Base-by-base conservation (phyloP, 1,140 invertebrate genomes). In the Drosophila truncata region DNA sequence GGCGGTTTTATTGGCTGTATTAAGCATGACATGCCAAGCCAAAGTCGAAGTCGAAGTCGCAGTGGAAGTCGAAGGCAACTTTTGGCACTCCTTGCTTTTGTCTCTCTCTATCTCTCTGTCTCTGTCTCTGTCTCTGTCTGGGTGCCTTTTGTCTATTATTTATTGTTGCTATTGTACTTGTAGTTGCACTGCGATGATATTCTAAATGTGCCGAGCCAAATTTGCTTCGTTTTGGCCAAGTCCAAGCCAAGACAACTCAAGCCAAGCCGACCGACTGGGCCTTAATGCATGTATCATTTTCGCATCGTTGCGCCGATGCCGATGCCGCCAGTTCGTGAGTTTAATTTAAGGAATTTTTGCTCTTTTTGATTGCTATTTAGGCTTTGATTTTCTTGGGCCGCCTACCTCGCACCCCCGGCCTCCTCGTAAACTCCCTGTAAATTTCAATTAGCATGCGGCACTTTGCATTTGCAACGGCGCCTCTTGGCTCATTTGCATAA, bases 371-470 rank as follows among this genome's bases (percentile, higher is more conserved):
- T 88, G 84, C 84, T 88, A 88, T 88, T 88, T 88, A 88, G 74
- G 77, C 80, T 87, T 87, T 87, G 78, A 79, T 79, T 78, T 79
- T 61, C 42, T 50, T 57, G 37, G 44, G 27, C 62, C 23, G 16
- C 25, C 42, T 25, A 44, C 35, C n/a, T 14, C 70, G 14, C 47
- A 14, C 8, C 35, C 18, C 23, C 16, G 2, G 1, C 39, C 54
- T 55, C 25, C 25, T 27, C n/a, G 47, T 57, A 52, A 41, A 27
- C 35, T 44, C 35, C 44, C 47, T 78, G 65, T 62, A 80, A 84
- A 84, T 88, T 88, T 90, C 85, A 88, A 88, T 88, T 90, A 90
- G 86, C 85, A 90, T 85, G 78, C 86, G 85, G 85, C 85, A 88
- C 86, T 90, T 88, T 88, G 85, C 81, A 88, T 88, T 88, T 88